Percentiles rank a stretch among this genome's conserved stretches.
phyloP scores from a whole-genome alignment of 2,797 vertebrate species.

The Gymnothorax javanicus region DNA sequence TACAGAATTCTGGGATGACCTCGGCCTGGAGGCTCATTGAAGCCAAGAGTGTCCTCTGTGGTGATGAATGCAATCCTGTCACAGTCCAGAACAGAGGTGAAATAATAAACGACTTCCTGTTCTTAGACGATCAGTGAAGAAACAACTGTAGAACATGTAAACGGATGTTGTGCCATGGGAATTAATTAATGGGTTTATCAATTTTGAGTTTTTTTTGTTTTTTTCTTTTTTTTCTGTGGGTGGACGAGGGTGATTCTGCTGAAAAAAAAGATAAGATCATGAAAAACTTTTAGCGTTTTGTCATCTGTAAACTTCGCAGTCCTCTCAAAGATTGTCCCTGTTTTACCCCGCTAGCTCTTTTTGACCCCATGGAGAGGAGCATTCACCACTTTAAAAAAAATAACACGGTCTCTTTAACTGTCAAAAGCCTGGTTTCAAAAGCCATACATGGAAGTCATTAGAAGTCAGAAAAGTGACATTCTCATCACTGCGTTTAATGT shows the following conservation, averaged over 20 bases:
- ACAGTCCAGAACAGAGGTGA: slow-evolving; percentile 56
- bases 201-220: slow-evolving; percentile 28
- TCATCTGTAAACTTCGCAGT: slow-evolving; percentile 61
- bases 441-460: not conserved
- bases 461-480: slow-evolving; percentile 22
- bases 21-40: slow-evolving; percentile 58
- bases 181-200: slow-evolving; percentile 56
- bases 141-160: slow-evolving; percentile 57
- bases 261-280: slow-evolving; percentile 62
- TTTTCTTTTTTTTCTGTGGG: slow-evolving; percentile 29
- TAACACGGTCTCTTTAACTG: not conserved
- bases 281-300: slow-evolving; percentile 40
- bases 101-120: slow-evolving; percentile 42
- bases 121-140: slow-evolving; percentile 57
- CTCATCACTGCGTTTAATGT: slow-evolving; percentile 39
- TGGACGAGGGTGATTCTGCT: slow-evolving; percentile 44
- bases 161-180: slow-evolving; percentile 55
- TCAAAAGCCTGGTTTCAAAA: not conserved
- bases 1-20: slow-evolving; percentile 47
- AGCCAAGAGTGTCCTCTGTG: slow-evolving; percentile 64
- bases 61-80: slow-evolving; percentile 73
- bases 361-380: no score
- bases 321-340: slow-evolving; percentile 54
- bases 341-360: not conserved
- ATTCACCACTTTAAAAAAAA: not conserved